Percentiles rank a stretch among this genome's conserved stretches.
phyloP scores from a whole-genome alignment of 1,140 invertebrate species.

The Hormaphis cornu region DNA sequence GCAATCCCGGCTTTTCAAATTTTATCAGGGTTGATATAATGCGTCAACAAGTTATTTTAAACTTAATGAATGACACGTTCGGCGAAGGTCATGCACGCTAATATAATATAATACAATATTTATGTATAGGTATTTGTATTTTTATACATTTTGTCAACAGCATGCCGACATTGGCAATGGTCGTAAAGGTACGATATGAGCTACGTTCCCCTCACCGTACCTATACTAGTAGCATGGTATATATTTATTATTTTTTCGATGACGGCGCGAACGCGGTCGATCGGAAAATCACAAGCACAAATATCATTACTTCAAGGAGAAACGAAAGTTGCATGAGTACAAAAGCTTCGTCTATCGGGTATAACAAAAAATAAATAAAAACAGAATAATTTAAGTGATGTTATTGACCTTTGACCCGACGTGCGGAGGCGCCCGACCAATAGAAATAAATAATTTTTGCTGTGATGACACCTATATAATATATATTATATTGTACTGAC shows the following conservation, averaged over 20 bases:
- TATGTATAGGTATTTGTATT: neutral
- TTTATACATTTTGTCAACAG: no score
- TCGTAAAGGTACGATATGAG: neutral
- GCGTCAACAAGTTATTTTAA: constrained; percentile 1
- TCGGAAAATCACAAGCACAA: neutral
- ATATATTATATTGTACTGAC: no score
- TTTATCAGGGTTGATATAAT: constrained; percentile 5
- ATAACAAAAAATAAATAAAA: neutral
- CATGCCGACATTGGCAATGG: constrained; percentile 17
- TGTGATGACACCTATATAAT: no score
- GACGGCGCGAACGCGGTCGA: neutral
- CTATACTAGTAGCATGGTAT: no score
- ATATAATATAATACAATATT: neutral
- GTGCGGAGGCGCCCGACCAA: no score
- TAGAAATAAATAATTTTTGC: no score
- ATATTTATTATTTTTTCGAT: no score
- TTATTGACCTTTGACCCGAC: neutral
- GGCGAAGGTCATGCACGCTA: neutral
- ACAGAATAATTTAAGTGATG: no score
- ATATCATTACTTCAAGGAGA: no score
- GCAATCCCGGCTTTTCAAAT: no score
- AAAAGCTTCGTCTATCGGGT: neutral
- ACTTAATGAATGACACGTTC: neutral
- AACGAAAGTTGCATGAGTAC: no score
- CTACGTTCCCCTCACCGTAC: neutral